A percentile compares a stretch with the other conserved stretches of the same genome.
Evolutionary conservation across 2,888 invertebrate genomes (phyloP).

Genomic region (Apodemia mormo): DNA sequence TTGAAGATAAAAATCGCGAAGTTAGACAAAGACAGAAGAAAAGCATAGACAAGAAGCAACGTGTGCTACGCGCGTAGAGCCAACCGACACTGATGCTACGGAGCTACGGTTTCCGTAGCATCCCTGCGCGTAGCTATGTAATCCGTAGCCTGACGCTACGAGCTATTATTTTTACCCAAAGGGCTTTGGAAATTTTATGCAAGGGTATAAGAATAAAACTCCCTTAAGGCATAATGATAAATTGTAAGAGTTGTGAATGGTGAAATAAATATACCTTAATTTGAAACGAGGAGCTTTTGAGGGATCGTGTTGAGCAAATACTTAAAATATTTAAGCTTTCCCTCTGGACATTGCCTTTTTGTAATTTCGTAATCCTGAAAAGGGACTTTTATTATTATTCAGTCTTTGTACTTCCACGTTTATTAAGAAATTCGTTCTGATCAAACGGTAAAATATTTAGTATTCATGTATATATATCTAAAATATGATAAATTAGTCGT

Average conservation of each 20-base stretch:
- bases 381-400: not conserved
- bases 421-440: not conserved
- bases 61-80: constrained; percentile 39
- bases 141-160: constrained; percentile 33
- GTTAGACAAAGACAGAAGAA: constrained; percentile 43
- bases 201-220: not conserved
- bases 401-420: not conserved
- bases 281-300: too few relatives aligned
- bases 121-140: constrained; percentile 42
- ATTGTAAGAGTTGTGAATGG: constrained; percentile 3
- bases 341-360: not conserved
- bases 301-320: not conserved
- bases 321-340: not conserved
- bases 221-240: constrained; percentile 1
- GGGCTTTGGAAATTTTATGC: constrained; percentile 11
- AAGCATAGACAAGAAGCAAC: constrained; percentile 36
- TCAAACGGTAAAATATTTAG: not conserved
- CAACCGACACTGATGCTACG: constrained; percentile 42
- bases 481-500: too few relatives aligned
- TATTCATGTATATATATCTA: too few relatives aligned
- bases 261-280: not conserved
- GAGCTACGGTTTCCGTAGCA: constrained; percentile 40
- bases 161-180: constrained; percentile 20
- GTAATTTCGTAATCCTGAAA: not conserved
- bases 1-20: constrained; percentile 41